A percentile compares a stretch with the other conserved stretches of the same genome.
phyloP scores from a whole-genome alignment of 2,888 invertebrate species.

The Lydus trimaculatus region DNA sequence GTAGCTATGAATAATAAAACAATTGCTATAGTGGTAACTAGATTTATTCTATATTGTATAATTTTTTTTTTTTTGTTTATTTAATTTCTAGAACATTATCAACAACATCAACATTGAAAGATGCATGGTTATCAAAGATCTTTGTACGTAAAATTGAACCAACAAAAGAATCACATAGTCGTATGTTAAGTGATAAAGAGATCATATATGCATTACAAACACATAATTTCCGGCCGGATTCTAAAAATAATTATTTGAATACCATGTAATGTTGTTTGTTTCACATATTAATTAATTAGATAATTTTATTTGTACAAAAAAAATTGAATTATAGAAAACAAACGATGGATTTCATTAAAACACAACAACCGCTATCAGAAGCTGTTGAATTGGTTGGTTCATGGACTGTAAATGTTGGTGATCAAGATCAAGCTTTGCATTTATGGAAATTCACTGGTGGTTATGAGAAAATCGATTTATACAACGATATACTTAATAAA shows the following conservation, averaged over 20 bases:
- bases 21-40: background rate
- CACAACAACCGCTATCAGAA: slow-evolving; percentile 69
- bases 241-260: slow-evolving; percentile 82
- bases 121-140: slow-evolving; percentile 89
- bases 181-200: slow-evolving; percentile 96
- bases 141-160: slow-evolving; percentile 91
- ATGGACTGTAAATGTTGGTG: slow-evolving; percentile 96
- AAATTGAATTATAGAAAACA: slow-evolving; percentile 68
- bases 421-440: slow-evolving; percentile 97
- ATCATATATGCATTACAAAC: slow-evolving; percentile 94
- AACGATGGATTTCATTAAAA: slow-evolving; percentile 78
- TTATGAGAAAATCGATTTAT: slow-evolving; percentile 84
- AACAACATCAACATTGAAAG: slow-evolving; percentile 61
- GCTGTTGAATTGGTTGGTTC: slow-evolving; percentile 91
- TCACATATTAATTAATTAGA: no score
- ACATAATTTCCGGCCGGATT: slow-evolving; percentile 92
- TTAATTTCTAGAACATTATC: slow-evolving; percentile 55
- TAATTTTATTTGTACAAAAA: no score
- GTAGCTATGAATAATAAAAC: slow-evolving; percentile 36
- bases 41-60: slow-evolving; percentile 1
- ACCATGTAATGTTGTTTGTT: slow-evolving; percentile 90
- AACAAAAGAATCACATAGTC: slow-evolving; percentile 95
- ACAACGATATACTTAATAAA: slow-evolving; percentile 72
- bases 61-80: slow-evolving; percentile 13
- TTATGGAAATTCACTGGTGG: slow-evolving; percentile 96